Base-by-base conservation (phyloP, 2,797 vertebrate genomes). In the Notamacropus eugenii region DNA sequence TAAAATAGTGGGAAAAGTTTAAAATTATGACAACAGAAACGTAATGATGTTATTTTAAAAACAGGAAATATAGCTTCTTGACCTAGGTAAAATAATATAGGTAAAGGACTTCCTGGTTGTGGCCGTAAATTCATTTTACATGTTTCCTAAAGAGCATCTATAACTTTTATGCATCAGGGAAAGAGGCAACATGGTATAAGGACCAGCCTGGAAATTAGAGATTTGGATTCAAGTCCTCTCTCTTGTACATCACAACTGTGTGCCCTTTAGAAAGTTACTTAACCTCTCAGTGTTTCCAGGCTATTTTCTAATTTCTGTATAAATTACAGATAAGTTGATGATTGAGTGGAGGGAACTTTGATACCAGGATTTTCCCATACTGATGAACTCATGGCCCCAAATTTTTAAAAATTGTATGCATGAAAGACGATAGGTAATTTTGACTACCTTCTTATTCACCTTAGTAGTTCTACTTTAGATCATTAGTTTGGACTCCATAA, bases 401-500 rank as follows among this genome's bases (percentile, higher is more conserved):
- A 74, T 40, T 74, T 67, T n/a, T 5, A 19, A 40, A 40, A 8
- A 40, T 0, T 34, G 34, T n/a, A 74, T 40, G 19, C 16, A 46
- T 24, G 16, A 82, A 82, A 82, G 31, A 62, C 3, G n/a, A 82
- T 46, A 40, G 22, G 22, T 82, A 40, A 82, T 82, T 24, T 74
- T 82, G 46, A 67, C 13, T 31, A 46, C 8, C 10, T 22, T 29
- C 1, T 74, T 28, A 40, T 40, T 74, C n/a, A 74, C 40, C 67
- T 40, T 55, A 91, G 59, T 93, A 93, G 55, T 58, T 90, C 12
- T 92, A 91, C 56, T 16, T 93, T 57, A 59, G 67, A 24, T 40
- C 28, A 54, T 8, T 67, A 67, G 50, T 94, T 94, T 95, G 91
- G 59, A 96, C 16, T 50, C 54, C 87, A 56, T 82, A 91, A 95